Conservation (phyloP, 2,797 vertebrate species). For the Chaunax sp. region DNA sequence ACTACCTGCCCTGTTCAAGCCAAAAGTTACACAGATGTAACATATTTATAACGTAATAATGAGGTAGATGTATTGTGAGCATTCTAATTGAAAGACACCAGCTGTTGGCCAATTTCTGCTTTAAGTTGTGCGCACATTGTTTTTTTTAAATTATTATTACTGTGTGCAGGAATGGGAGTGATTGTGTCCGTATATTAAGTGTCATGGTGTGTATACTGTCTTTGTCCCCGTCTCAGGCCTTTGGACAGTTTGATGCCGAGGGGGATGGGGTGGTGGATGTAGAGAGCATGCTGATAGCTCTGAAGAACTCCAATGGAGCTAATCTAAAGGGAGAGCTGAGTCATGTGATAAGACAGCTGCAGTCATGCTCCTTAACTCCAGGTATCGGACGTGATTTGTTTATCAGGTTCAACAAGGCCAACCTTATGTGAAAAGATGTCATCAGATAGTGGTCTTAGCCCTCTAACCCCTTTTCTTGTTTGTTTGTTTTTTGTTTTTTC, state of each 20-base stretch:
- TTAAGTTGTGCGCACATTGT: background rate
- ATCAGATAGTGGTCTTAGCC: too few relatives aligned
- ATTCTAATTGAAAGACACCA: background rate
- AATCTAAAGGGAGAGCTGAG: constrained; percentile 96
- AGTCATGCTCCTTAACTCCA: constrained; percentile 96
- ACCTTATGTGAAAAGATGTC: constrained; percentile 15
- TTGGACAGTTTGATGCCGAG: constrained; percentile 96
- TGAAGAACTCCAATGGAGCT: constrained; percentile 95
- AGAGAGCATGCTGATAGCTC: constrained; percentile 92
- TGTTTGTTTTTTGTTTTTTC: background rate
- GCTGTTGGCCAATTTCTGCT: background rate
- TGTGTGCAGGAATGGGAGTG: background rate
- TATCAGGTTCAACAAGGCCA: background rate
- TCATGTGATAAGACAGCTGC: constrained; percentile 96
- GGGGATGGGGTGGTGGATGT: constrained; percentile 95
- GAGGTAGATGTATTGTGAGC: background rate
- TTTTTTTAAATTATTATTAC: too few relatives aligned
- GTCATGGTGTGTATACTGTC: constrained; percentile 6
- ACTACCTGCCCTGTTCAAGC: too few relatives aligned
- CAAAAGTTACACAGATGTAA: background rate
- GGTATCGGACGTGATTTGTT: constrained; percentile 80
- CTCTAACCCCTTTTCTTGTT: too few relatives aligned
- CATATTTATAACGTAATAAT: background rate
- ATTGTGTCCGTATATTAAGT: constrained; percentile 16
- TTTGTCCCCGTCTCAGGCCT: constrained; percentile 83